Base-by-base conservation (phyloP, 2,113 vertebrate genomes). In the Cygnus buccinator region DNA sequence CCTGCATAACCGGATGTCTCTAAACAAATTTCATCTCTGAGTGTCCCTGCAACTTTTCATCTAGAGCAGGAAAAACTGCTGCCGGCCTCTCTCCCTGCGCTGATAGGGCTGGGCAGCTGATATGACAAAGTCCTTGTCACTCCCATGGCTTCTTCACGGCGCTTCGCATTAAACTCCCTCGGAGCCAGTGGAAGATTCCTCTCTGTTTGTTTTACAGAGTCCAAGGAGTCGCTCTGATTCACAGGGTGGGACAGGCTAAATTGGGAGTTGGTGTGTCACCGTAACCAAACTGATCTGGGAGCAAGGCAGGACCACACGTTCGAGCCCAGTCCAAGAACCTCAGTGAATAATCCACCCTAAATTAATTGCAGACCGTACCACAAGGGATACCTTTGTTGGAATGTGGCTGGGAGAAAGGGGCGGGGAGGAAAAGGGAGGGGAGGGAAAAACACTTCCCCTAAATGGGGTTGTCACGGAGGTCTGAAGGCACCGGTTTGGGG, bases 21-120 rank as follows among this genome's bases (percentile, higher is more conserved):
- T 78, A 94, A 37, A 52, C 86, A 94, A 96, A 93, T 96, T 12
- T 20, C 61, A 3, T 75, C 80, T 94, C 79, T 86, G 80, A 95
- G 90, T 85, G 67, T 44, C 44, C 88, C 89, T 59, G 89, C n/a
- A 70, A 84, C 89, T 59, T 90, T 83, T 75, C 52, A 33, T 71
- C 66, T 21, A 25, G 73, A 94, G 94, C 91, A 92, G 87, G 95
- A 94, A 95, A 86, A 95, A 63, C 95, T 63, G 76, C 95, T 66
- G 84, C 2, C 16, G 10, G 81, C 62, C 81, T 81, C 70, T 79
- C 20, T 84, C 65, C 41, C 1, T 1, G 59, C 33, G 76, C 84
- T 16, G 63, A 20, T 2, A 6, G 88, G 72, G 71, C 35, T 61
- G 62, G 39, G 74, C 39, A 28, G 14, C 13, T 1, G 1, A 65